These are phyloP conservation scores for Melanotaenia parkinsoni DNA, from an alignment of 2,797 vertebrate species.

Conservation along the genomic window DNA sequence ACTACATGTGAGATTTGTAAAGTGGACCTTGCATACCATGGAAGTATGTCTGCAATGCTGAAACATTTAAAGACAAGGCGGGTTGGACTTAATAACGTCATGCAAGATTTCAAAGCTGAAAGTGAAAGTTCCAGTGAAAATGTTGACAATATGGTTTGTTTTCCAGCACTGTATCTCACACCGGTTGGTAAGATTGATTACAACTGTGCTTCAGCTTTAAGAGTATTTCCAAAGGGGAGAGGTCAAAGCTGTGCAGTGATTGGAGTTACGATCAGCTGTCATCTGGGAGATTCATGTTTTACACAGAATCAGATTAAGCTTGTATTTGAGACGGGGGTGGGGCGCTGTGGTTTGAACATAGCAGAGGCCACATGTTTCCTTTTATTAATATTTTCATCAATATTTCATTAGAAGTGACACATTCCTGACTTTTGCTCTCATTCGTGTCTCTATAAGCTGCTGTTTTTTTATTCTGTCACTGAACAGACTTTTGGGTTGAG, in stretches of 20 bases:
- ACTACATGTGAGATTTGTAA: too few relatives aligned
- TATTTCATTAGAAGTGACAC: not conserved
- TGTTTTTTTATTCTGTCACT: not conserved
- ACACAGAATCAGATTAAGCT: not conserved
- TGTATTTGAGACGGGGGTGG: not conserved
- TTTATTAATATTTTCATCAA: not conserved
- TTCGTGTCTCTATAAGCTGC: not conserved
- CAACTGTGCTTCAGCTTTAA: not conserved
- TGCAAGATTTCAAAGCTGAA: too few relatives aligned
- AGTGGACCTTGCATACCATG: too few relatives aligned
- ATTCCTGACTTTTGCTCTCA: not conserved
- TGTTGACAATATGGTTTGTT: too few relatives aligned
- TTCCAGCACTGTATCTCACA: too few relatives aligned
- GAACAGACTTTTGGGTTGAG: not conserved
- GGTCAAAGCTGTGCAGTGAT: conserved; percentile 22
- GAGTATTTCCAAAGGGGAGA: not conserved
- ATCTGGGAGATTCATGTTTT: conserved; percentile 21
- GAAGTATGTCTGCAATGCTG: too few relatives aligned
- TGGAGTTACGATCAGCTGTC: conserved; percentile 30
- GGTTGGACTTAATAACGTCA: too few relatives aligned
- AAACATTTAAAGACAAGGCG: too few relatives aligned
- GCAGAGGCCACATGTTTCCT: too few relatives aligned
- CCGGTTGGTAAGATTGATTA: not conserved
- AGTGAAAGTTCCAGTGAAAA: too few relatives aligned
- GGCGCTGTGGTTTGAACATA: too few relatives aligned